phyloP scores from a whole-genome alignment of 2,113 vertebrate species.

The Notothenia coriiceps region DNA sequence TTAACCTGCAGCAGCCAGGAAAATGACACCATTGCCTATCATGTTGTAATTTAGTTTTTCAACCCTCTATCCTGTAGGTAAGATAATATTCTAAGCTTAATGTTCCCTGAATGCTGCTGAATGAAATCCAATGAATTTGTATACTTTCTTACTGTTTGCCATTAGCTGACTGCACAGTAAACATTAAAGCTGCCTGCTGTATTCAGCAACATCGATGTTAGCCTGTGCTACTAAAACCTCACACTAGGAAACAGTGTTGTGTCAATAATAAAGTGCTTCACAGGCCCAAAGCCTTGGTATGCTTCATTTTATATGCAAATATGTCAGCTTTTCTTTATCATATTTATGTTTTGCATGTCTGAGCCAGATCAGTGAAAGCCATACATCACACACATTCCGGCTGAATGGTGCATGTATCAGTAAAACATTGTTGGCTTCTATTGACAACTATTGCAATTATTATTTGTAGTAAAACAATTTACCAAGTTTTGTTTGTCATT shows the following conservation, averaged over 20 bases:
- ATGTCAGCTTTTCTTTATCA: constrained; percentile 10
- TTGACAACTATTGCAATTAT: constrained; percentile 23
- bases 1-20: not conserved
- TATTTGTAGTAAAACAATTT: constrained; percentile 17
- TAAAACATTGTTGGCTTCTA: constrained; percentile 20
- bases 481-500: constrained; percentile 14
- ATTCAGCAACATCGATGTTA: constrained; percentile 48
- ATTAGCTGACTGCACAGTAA: constrained; percentile 32
- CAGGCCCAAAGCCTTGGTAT: constrained; percentile 56
- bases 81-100: constrained; percentile 19
- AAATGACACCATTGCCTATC: not conserved
- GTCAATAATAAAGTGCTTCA: constrained; percentile 76
- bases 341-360: constrained; percentile 2
- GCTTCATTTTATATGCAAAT: constrained; percentile 50
- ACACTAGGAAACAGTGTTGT: constrained; percentile 54
- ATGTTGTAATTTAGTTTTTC: not conserved
- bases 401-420: constrained; percentile 22
- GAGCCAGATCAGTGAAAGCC: constrained; percentile 40
- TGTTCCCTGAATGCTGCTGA: constrained; percentile 62
- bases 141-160: constrained; percentile 18
- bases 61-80: not conserved
- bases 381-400: constrained; percentile 25
- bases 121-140: constrained; percentile 39
- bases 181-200: constrained; percentile 63
- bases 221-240: constrained; percentile 62